Conservation (phyloP, 2,888 invertebrate genomes). For the Ophion ellenae region DNA sequence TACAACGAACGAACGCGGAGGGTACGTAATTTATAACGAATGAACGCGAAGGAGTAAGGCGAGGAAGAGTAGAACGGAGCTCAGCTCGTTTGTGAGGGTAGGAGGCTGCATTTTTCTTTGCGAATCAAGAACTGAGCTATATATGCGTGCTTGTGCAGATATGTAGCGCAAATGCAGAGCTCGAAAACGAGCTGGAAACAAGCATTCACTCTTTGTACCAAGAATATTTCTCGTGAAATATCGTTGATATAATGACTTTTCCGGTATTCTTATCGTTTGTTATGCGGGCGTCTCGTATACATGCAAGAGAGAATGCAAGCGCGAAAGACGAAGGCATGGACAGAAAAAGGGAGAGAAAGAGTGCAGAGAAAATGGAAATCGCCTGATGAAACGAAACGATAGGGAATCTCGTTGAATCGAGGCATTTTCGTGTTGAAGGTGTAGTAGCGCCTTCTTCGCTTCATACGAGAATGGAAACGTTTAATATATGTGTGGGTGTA, state of each 20-base stretch:
- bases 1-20: slow-evolving; percentile 2
- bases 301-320: slow-evolving; percentile 32
- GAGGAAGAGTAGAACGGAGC: neutral
- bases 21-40: slow-evolving; percentile 6
- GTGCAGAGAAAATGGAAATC: slow-evolving; percentile 12
- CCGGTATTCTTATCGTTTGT: slow-evolving; percentile 46
- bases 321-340: neutral
- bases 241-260: slow-evolving; percentile 49
- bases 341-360: neutral
- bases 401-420: slow-evolving; percentile 24
- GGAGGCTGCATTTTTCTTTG: slow-evolving; percentile 34
- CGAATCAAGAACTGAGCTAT: slow-evolving; percentile 11
- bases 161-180: slow-evolving; percentile 4
- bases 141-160: slow-evolving; percentile 5
- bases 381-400: slow-evolving; percentile 3
- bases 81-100: slow-evolving; percentile 9
- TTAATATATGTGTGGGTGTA: neutral
- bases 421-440: slow-evolving; percentile 29
- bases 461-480: slow-evolving; percentile 14
- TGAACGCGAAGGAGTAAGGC: slow-evolving; percentile 1
- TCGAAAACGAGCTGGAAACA: slow-evolving; percentile 15
- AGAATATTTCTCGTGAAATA: slow-evolving; percentile 41
- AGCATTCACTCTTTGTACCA: slow-evolving; percentile 20
- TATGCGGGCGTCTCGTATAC: slow-evolving; percentile 42
- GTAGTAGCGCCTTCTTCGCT: neutral